phyloP scores from a whole-genome alignment of 2,888 invertebrate genomes.

The Cerastis leucographa region DNA sequence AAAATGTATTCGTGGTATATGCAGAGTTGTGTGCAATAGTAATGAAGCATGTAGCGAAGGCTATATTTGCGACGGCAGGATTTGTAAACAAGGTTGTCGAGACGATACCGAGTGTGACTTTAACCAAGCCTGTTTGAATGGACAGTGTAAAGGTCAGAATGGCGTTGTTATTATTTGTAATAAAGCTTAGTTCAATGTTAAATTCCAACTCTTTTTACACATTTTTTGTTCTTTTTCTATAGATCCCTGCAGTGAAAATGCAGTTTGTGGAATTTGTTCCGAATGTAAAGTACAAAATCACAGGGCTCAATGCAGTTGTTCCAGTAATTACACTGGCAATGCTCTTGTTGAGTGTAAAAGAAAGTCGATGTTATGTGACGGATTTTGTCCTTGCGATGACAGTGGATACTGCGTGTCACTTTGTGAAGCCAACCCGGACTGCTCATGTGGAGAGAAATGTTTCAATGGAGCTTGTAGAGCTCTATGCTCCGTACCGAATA shows the following conservation, averaged over 20 bases:
- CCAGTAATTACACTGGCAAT: slow-evolving; percentile 95
- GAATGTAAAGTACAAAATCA: slow-evolving; percentile 96
- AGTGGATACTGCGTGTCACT: slow-evolving; percentile 94
- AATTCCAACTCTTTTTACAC: background rate
- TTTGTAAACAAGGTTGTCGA: slow-evolving; percentile 96
- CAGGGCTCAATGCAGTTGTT: slow-evolving; percentile 96
- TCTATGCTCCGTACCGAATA: slow-evolving; percentile 92
- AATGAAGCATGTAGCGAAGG: slow-evolving; percentile 95
- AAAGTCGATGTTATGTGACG: slow-evolving; percentile 93
- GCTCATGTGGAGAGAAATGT: slow-evolving; percentile 96
- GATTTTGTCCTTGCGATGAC: slow-evolving; percentile 95
- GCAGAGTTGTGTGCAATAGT: slow-evolving; percentile 96
- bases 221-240: slow-evolving; percentile 62
- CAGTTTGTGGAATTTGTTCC: slow-evolving; percentile 96
- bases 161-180: slow-evolving; percentile 15
- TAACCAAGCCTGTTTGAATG: slow-evolving; percentile 95
- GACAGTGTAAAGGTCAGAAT: slow-evolving; percentile 93
- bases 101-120: slow-evolving; percentile 94
- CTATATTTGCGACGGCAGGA: slow-evolving; percentile 96
- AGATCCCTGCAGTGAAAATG: slow-evolving; percentile 95
- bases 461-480: slow-evolving; percentile 93
- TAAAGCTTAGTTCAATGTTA: background rate
- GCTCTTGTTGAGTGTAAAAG: slow-evolving; percentile 94
- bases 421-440: slow-evolving; percentile 93
- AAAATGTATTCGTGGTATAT: slow-evolving; percentile 95